A percentile compares a stretch with the other conserved stretches of the same genome.
Conservation (phyloP, 2,888 invertebrate species). For the Tortricodes alternella region DNA sequence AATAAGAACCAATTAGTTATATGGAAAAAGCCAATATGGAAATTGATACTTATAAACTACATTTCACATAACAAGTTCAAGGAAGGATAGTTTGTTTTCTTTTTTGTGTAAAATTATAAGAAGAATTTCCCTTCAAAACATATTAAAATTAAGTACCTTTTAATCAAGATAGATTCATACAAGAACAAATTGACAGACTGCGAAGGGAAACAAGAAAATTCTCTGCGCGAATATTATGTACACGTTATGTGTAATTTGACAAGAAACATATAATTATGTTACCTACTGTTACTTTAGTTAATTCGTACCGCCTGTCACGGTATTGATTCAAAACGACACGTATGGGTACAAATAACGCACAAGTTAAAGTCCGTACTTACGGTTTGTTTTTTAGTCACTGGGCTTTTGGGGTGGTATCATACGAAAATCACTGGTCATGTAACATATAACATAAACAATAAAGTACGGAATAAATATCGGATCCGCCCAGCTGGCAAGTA, state of each 20-base stretch:
- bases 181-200: neutral
- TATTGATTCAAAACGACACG: conserved; percentile 54
- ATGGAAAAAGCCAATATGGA: no score
- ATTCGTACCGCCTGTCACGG: conserved; percentile 41
- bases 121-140: no score
- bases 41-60: no score
- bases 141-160: neutral
- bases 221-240: neutral
- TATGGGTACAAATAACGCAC: conserved; percentile 36
- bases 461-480: conserved; percentile 53
- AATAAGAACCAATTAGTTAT: no score
- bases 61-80: no score
- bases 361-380: conserved; percentile 41
- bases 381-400: conserved; percentile 38
- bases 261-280: conserved; percentile 33
- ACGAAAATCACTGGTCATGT: conserved; percentile 15
- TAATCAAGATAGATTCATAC: neutral
- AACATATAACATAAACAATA: neutral
- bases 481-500: conserved; percentile 78
- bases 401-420: conserved; percentile 11
- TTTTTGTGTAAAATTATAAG: no score
- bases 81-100: no score
- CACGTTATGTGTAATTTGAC: conserved; percentile 2
- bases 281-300: conserved; percentile 54
- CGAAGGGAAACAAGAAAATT: no score